These are phyloP conservation scores for Otolemur crassicaudatus DNA, from an alignment of 2,797 vertebrate genomes.

Conservation along the genomic window DNA sequence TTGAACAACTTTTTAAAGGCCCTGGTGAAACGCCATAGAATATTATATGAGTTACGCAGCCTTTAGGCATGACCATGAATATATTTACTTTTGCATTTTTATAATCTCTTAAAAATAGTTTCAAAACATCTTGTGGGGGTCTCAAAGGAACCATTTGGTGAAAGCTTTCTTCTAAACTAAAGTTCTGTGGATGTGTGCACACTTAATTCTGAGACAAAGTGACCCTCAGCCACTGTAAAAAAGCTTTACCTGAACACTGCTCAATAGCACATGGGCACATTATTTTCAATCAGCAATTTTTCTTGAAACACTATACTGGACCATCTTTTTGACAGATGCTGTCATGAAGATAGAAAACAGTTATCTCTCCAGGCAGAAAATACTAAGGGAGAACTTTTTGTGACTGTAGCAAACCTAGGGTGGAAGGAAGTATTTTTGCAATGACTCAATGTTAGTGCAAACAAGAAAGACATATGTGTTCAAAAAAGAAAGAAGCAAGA, in stretches of 20 bases:
- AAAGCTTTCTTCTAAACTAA: not conserved
- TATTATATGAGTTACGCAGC: constrained; percentile 35
- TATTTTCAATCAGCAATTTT: constrained; percentile 63
- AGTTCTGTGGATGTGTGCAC: not conserved
- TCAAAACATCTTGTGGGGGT: constrained; percentile 14
- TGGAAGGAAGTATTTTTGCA: not conserved
- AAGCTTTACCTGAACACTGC: not conserved
- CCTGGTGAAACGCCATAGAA: not conserved
- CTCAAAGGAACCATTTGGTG: not conserved
- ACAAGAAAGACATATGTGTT: constrained; percentile 30
- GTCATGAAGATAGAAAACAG: not conserved
- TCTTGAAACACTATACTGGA: constrained; percentile 7
- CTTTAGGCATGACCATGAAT: constrained; percentile 47
- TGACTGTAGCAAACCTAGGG: not conserved
- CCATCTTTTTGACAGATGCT: constrained; percentile 25
- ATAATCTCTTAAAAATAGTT: constrained; percentile 39
- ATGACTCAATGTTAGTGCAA: not conserved
- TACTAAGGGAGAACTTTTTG: not conserved
- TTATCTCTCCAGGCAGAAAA: not conserved
- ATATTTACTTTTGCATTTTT: constrained; percentile 33
- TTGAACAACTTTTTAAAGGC: constrained; percentile 37
- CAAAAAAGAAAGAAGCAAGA: constrained; percentile 1
- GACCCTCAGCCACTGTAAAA: not conserved
- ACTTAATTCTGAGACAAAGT: not conserved
- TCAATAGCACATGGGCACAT: not conserved